Base-by-base conservation (phyloP, 2,888 invertebrate genomes). In the Andricus curvator region DNA sequence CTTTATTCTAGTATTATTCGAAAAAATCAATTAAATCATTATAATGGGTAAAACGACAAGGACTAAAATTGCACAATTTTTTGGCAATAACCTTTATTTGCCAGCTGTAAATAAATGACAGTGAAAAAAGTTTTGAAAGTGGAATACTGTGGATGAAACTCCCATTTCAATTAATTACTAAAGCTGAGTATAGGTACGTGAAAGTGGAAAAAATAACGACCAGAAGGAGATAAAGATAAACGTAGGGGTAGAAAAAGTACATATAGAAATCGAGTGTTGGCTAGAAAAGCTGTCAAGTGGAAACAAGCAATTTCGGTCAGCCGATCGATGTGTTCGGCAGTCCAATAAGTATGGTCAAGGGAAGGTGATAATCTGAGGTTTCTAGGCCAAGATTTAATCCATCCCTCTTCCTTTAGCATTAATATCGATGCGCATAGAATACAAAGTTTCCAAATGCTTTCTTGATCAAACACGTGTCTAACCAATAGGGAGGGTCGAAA, bases 281-380 rank as follows among this genome's bases (percentile, higher is more conserved):
- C 1, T 56, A 37, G n/a, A 56, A 74, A 51, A 51, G n/a, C 20
- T 74, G 33, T 56, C 56, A 56, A 56, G 74, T 56, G 33, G 56
- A 74, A 74, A 74, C 56, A 74, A 74, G 74, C 56, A 74, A 56
- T 74, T 74, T 74, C n/a, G 37, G 56, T 74, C 51, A 74, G 56
- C 22, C 74, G 37, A 74, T 56, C 56, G 74, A 74, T 74, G n/a
- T 33, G 33, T 29, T 74, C 33, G 56, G n/a, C 56, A 74, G 20
- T 74, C 56, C 74, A 74, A 74, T 74, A 56, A 51, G 33, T 33
- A 60, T 56, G 33, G 74, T 74, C 56, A 74, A 74, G 74, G 56
- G 33, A n/a, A 60, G n/a, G 13, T 56, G 37, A 74, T 56, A 37
- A 74, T 74, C 56, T 74, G n/a, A 56, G 74, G 74, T 74, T 74